Conservation (phyloP, 2,113 vertebrate species). For the Chloropsis cyanopogon region DNA sequence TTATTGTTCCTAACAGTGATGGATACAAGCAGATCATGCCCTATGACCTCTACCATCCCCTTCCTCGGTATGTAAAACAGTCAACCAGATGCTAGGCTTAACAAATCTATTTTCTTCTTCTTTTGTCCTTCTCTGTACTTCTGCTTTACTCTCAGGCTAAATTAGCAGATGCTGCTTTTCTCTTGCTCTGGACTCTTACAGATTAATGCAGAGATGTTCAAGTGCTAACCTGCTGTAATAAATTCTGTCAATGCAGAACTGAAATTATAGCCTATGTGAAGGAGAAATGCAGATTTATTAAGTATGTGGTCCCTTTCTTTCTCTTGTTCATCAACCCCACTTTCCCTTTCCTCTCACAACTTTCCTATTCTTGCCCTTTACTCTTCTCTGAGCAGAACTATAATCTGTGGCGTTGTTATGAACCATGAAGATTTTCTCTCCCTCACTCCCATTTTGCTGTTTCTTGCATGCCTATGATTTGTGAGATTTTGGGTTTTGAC, state of each 20-base stretch:
- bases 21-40: constrained; percentile 99
- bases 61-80: constrained; percentile 88
- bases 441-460: not conserved
- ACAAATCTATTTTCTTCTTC: constrained; percentile 22
- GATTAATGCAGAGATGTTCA: not conserved
- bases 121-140: not conserved
- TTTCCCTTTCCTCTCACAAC: not conserved
- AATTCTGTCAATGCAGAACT: not conserved
- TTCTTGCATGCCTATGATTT: not conserved
- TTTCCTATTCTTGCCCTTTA: not conserved
- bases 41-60: constrained; percentile 97
- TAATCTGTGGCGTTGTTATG: not conserved
- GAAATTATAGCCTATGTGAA: not conserved
- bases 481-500: not conserved
- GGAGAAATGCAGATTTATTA: not conserved
- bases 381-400: not conserved
- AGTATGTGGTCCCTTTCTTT: not conserved
- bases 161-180: not conserved
- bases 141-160: constrained; percentile 11
- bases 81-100: constrained; percentile 63
- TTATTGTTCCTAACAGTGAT: constrained; percentile 89
- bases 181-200: not conserved
- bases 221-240: not conserved
- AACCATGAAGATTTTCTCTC: not conserved
- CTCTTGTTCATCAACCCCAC: not conserved